These are phyloP conservation scores for Scarus forsteni DNA, from an alignment of 2,797 vertebrate genomes.

Conservation along the genomic window DNA sequence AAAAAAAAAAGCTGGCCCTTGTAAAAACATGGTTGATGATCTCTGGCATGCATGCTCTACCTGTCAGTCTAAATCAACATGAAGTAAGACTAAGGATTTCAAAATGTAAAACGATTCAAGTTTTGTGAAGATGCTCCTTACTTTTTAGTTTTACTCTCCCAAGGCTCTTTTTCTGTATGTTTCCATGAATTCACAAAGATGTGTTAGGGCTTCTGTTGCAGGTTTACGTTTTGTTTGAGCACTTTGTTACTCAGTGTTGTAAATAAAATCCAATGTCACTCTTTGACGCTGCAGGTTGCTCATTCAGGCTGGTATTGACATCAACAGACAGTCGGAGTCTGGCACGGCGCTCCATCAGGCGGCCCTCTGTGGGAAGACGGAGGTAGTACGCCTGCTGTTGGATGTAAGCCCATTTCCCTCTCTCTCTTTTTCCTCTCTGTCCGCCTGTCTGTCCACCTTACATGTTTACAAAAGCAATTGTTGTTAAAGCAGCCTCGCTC, in stretches of 20 bases:
- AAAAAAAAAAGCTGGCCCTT: too few species aligned
- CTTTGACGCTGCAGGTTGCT: conserved; percentile 85
- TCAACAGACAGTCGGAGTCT: conserved; percentile 96
- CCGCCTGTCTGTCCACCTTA: not conserved
- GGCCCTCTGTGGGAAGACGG: conserved; percentile 95
- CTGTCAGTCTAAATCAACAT: not conserved
- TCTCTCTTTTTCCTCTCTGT: not conserved
- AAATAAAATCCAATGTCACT: not conserved
- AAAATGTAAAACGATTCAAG: conserved; percentile 3
- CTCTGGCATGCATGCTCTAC: too few species aligned
- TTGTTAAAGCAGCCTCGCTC: conserved; percentile 29
- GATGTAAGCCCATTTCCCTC: conserved; percentile 86
- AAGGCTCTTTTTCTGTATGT: not conserved
- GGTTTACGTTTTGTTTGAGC: not conserved
- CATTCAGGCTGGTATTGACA: conserved; percentile 96
- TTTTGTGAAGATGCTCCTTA: too few species aligned
- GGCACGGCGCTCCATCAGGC: conserved; percentile 96
- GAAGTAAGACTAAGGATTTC: not conserved
- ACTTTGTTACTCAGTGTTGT: not conserved
- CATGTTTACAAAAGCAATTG: conserved; percentile 47
- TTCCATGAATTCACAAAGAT: not conserved
- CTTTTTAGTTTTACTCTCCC: not conserved
- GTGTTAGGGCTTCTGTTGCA: not conserved
- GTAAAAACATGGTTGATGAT: too few species aligned
- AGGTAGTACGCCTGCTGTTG: conserved; percentile 94